Percentiles rank a stretch among this genome's conserved stretches.
Evolutionary conservation across 2,113 vertebrate species (phyloP).

Genomic region (Sylvietta virens): DNA sequence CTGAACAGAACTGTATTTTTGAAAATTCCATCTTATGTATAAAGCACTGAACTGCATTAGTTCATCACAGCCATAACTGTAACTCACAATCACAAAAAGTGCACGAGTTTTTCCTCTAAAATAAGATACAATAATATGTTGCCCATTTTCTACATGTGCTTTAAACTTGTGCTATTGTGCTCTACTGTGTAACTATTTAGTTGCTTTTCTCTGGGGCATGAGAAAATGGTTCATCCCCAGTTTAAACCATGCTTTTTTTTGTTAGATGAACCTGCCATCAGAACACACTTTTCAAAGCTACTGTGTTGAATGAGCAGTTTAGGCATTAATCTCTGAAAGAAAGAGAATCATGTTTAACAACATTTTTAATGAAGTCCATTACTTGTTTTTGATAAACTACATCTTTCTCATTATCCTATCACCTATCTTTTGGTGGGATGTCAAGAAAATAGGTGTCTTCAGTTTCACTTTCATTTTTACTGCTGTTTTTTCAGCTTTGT

Average conservation of each 20-base stretch:
- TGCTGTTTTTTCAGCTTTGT: neutral
- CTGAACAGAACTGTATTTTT: neutral
- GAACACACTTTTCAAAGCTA: neutral
- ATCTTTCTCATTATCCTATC: neutral
- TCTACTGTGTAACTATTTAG: neutral
- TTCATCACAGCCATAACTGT: conserved; percentile 20
- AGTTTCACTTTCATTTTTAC: conserved; percentile 38
- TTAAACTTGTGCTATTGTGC: neutral
- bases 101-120: neutral
- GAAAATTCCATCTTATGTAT: neutral
- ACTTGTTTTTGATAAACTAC: neutral
- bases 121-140: neutral
- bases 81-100: neutral
- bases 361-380: neutral
- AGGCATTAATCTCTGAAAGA: neutral
- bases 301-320: neutral
- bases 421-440: neutral
- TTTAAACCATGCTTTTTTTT: neutral
- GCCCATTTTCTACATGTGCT: neutral
- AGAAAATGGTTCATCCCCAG: neutral
- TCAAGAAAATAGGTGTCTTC: neutral
- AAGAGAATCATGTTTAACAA: neutral
- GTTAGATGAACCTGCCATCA: neutral
- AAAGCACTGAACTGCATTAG: conserved; percentile 19
- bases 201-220: neutral